These are phyloP conservation scores for Platerodrilus igneus DNA, from an alignment of 2,888 invertebrate genomes.

Conservation along the genomic window DNA sequence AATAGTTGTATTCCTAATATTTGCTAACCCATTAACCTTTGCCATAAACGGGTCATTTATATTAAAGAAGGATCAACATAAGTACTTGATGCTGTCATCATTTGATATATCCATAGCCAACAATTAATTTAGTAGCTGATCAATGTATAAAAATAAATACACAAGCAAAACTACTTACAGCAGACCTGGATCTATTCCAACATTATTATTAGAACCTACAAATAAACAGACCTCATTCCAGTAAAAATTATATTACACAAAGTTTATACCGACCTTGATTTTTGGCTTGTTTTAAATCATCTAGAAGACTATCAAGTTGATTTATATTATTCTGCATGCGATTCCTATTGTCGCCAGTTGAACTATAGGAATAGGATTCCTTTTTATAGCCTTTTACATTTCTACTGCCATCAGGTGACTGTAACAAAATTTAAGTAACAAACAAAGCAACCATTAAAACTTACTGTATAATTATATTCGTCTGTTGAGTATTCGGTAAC, in stretches of 20 bases:
- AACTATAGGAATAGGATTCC: constrained; percentile 43
- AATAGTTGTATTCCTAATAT: too few relatives aligned
- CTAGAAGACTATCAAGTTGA: constrained; percentile 69
- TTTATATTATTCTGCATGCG: constrained; percentile 60
- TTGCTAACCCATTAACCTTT: too few relatives aligned
- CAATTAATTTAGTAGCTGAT: too few relatives aligned
- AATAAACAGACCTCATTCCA: too few relatives aligned
- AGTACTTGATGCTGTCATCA: too few relatives aligned
- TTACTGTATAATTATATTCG: constrained; percentile 43
- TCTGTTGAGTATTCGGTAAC: constrained; percentile 46
- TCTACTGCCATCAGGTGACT: constrained; percentile 46
- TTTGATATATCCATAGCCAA: too few relatives aligned
- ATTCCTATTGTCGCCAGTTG: constrained; percentile 37
- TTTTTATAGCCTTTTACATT: constrained; percentile 43
- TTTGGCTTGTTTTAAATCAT: constrained; percentile 60
- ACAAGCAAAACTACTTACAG: constrained; percentile 37
- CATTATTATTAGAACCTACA: constrained; percentile 42
- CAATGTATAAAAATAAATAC: constrained; percentile 3
- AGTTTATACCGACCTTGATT: constrained; percentile 34
- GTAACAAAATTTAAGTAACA: constrained; percentile 25
- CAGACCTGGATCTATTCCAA: constrained; percentile 43
- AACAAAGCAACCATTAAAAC: too few relatives aligned
- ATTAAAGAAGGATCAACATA: too few relatives aligned
- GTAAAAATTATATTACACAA: too few relatives aligned
- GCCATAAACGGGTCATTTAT: too few relatives aligned